phyloP scores from a whole-genome alignment of 2,888 invertebrate species.

The Ligdia adustata region DNA sequence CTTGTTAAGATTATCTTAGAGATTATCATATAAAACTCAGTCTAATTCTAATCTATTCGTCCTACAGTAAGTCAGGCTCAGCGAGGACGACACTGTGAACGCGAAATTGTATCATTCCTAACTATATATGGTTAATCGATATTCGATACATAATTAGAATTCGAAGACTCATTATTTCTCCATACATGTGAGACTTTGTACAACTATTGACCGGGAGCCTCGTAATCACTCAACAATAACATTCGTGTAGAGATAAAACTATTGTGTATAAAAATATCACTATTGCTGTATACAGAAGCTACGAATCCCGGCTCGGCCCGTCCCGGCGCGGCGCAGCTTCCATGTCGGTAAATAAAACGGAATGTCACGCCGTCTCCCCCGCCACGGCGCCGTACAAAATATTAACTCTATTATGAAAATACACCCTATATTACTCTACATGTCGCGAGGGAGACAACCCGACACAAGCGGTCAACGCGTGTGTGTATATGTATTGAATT shows the following conservation, averaged over 20 bases:
- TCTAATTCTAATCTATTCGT: background rate
- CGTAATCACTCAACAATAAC: slow-evolving; percentile 81
- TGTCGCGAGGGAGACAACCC: slow-evolving; percentile 58
- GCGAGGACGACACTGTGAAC: slow-evolving; percentile 8
- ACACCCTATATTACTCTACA: slow-evolving; percentile 59
- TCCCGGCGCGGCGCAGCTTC: slow-evolving; percentile 43
- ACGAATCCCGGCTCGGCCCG: slow-evolving; percentile 35
- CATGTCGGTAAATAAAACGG: slow-evolving; percentile 71
- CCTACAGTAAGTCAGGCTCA: slow-evolving; percentile 8
- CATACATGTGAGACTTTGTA: slow-evolving; percentile 67
- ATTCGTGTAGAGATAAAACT: slow-evolving; percentile 81
- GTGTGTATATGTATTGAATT: slow-evolving; percentile 61
- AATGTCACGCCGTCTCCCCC: slow-evolving; percentile 57
- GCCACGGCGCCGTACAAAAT: slow-evolving; percentile 65
- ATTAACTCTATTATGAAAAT: slow-evolving; percentile 76
- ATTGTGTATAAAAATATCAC: slow-evolving; percentile 82
- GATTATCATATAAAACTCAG: slow-evolving; percentile 7
- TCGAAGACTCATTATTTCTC: slow-evolving; percentile 61
- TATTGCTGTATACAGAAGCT: slow-evolving; percentile 60
- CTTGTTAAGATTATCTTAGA: background rate
- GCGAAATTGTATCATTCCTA: slow-evolving; percentile 11
- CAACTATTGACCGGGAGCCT: slow-evolving; percentile 82
- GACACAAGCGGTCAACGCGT: slow-evolving; percentile 66
- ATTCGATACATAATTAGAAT: slow-evolving; percentile 50
- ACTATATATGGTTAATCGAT: slow-evolving; percentile 28